Evolutionary conservation across 23 tunicate genomes (phyloP).

Genomic region (Oikopleura dioica): DNA sequence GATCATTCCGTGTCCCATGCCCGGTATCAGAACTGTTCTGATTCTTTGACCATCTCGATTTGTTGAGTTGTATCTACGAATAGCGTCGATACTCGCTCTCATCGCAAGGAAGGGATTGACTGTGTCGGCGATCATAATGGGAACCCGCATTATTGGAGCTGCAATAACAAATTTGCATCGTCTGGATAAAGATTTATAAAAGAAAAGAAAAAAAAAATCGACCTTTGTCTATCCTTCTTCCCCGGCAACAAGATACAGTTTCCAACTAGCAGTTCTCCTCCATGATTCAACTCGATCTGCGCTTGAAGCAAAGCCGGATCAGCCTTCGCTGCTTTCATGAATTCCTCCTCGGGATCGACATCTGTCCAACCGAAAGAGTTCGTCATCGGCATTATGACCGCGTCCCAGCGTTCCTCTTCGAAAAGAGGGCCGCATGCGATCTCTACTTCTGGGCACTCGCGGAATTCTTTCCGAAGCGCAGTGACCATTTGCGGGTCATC

Average conservation of each 20-base stretch:
- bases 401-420: not conserved
- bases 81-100: not conserved
- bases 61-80: not conserved
- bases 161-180: not conserved
- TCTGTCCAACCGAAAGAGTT: not conserved
- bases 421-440: not conserved
- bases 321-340: not conserved
- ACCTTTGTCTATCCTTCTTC: not conserved
- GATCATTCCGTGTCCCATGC: not conserved
- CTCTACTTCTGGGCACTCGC: not conserved
- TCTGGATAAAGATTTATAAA: too few species aligned
- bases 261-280: not conserved
- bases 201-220: too few species aligned
- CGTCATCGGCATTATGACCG: not conserved
- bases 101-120: not conserved
- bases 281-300: not conserved
- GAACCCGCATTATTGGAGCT: not conserved
- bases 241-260: not conserved
- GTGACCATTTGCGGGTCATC: not conserved
- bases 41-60: not conserved
- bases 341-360: not conserved
- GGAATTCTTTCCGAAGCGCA: not conserved
- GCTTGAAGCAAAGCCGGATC: not conserved
- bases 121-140: not conserved
- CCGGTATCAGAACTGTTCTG: not conserved